Percentiles rank a stretch among this genome's conserved stretches.
Conservation (phyloP, 2,113 vertebrate genomes). For the Ptilorrhoa leucosticta region DNA sequence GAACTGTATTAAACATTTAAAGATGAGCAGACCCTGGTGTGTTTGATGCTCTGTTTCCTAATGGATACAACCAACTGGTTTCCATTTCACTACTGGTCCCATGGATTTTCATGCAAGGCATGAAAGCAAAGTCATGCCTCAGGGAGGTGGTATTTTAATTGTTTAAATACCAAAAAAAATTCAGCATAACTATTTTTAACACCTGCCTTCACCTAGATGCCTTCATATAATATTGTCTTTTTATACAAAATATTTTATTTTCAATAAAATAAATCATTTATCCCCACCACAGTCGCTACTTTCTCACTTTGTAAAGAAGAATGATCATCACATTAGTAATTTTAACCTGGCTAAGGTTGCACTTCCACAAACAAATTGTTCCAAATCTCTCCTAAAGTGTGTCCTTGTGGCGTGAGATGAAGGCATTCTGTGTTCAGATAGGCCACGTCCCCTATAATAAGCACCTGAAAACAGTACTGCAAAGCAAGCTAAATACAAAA, state of each 20-base stretch:
- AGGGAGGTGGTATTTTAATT: neutral
- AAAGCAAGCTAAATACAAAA: neutral
- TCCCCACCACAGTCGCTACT: neutral
- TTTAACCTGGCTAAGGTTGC: neutral
- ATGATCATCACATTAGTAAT: neutral
- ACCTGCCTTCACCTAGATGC: neutral
- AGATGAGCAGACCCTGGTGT: neutral
- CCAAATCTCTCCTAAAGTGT: neutral
- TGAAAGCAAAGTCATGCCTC: neutral
- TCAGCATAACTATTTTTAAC: neutral
- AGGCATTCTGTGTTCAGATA: neutral
- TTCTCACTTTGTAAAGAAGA: neutral
- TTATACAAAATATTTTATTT: neutral
- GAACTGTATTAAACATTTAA: slow-evolving; percentile 49
- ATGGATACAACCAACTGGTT: neutral
- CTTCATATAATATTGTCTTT: neutral
- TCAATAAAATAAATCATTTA: neutral
- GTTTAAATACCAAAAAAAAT: neutral
- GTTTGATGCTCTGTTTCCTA: slow-evolving; percentile 23
- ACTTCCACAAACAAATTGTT: neutral
- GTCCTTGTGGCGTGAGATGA: neutral
- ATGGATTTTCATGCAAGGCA: neutral
- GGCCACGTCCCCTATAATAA: neutral
- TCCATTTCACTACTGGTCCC: neutral
- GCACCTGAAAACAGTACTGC: neutral